Evolutionary conservation across 1,140 invertebrate genomes (phyloP), one percentile per base, ranked within the genome.

Genomic region (Oncopeltus fasciatus): DNA sequence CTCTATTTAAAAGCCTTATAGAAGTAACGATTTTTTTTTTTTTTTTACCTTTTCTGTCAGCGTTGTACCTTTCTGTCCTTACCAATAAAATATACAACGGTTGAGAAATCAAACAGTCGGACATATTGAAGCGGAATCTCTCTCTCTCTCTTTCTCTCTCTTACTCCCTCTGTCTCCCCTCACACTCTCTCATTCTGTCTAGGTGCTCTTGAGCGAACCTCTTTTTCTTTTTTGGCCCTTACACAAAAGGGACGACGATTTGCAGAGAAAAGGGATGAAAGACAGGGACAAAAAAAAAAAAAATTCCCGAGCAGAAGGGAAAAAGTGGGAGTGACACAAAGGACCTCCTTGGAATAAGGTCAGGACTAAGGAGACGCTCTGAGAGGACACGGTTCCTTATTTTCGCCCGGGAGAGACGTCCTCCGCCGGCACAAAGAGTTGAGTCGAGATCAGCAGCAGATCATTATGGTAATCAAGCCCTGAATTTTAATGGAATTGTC

Each of bases 401-500:
- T 46, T 46, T 46, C 21, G 44, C 21, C 44, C 18, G 21, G 21
- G 44, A 20, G 12, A 9, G n/a, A n/a, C n/a, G n/a, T n/a, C n/a
- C n/a, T n/a, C n/a, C n/a, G n/a, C 9, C 3, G 9, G 8, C 4
- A 18, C n/a, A n/a, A 11, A n/a, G 44, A 46, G n/a, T 20, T 20
- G 21, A 20, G 44, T 20, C n/a, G 12, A 12, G 44, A 53, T 26
- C 49, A 53, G 31, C 49, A 24, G 24, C 49, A 26, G 49, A 53
- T 53, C 49, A 53, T 53, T 53, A 53, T 53, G 49, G 18, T 53
- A 53, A 53, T 53, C 49, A 53, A 24, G 14, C 49, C 26, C 24
- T 53, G 49, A 53, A 53, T 53, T 53, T 53, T 53, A 53, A 53
- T 53, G 24, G 49, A 53, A 53, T 53, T 53, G 20, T 53, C 49